Evolutionary conservation across 2,113 vertebrate species (phyloP), one percentile per base, ranked within the genome.

Genomic region (Myrmecobius fasciatus): DNA sequence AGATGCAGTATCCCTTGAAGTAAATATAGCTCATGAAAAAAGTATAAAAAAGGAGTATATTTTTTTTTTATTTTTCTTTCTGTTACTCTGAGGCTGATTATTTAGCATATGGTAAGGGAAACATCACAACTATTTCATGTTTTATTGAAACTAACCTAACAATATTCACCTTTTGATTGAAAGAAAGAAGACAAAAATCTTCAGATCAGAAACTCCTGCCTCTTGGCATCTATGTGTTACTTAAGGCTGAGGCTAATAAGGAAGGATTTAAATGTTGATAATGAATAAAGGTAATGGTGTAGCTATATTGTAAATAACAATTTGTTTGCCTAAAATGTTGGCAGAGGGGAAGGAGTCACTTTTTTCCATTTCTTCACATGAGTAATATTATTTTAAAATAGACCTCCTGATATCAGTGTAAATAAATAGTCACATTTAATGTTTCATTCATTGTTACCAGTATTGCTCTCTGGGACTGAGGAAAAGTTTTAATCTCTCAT

Each of bases 81-180:
- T 36, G 36, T 91, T 96, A 92, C 91, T 10, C 4, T 75, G 17
- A 52, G 51, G 20, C 91, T 89, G 43, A 7, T 53, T 25, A 92
- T 89, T 96, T 91, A 95, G 90, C 28, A 83, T 10, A 92, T 89
- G 52, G 8, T 46, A 91, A 96, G 93, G 49, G 11, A 51, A 51
- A 60, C 31, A 93, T 52, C 26, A 36, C 96, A 96, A 94, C 67
- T 46, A 93, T 92, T 95, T 95, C 48, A 97, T 53, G 53, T 92
- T 95, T 88, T 91, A 2, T 51, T 92, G 48, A 97, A 97, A 97
- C 96, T 92, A 95, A 97, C 95, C 94, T 91, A 94, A 96, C 96
- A 53, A 91, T 22, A 93, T 94, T 97, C 91, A 91, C 14, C 25
- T 47, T n/a, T 94, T 96, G 96, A 97, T 96, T 98, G 97, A 97